These are phyloP conservation scores for Diplodus sargus DNA, from an alignment of 2,797 vertebrate species.

Conservation along the genomic window DNA sequence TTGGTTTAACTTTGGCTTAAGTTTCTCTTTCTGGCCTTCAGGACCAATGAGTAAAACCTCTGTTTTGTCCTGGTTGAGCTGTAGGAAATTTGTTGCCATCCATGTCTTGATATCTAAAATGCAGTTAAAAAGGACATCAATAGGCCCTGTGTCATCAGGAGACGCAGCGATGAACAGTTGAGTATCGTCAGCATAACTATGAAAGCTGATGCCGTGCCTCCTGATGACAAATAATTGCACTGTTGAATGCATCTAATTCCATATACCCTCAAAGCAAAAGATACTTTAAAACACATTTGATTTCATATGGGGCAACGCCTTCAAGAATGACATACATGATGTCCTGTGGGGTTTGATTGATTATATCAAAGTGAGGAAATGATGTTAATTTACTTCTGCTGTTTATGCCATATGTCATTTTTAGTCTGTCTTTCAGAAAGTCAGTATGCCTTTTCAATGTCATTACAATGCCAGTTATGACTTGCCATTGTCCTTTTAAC, in stretches of 20 bases:
- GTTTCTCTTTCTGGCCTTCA: too few relatives aligned
- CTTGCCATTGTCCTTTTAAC: neutral
- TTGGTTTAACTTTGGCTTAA: too few relatives aligned
- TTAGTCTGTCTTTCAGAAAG: slow-evolving; percentile 4
- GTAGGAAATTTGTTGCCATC: too few relatives aligned
- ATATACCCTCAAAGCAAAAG: slow-evolving; percentile 28
- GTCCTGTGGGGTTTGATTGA: slow-evolving; percentile 42
- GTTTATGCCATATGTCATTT: slow-evolving; percentile 6
- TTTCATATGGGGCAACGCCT: slow-evolving; percentile 47
- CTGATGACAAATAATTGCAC: slow-evolving; percentile 32
- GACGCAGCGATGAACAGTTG: too few relatives aligned
- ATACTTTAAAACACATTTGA: slow-evolving; percentile 44
- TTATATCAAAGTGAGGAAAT: slow-evolving; percentile 29
- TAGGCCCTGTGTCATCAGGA: too few relatives aligned
- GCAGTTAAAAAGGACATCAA: too few relatives aligned
- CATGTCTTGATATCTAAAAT: too few relatives aligned
- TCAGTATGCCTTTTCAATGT: slow-evolving; percentile 23
- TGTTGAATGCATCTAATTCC: slow-evolving; percentile 30
- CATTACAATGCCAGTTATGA: neutral
- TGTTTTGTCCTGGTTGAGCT: too few relatives aligned
- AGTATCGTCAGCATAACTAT: too few relatives aligned
- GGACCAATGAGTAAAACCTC: too few relatives aligned
- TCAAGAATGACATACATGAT: slow-evolving; percentile 45
- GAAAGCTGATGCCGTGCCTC: too few relatives aligned
- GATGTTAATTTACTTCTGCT: slow-evolving; percentile 36